phyloP scores from a whole-genome alignment of 2,797 vertebrate genomes.

The Smutsia temminckii region DNA sequence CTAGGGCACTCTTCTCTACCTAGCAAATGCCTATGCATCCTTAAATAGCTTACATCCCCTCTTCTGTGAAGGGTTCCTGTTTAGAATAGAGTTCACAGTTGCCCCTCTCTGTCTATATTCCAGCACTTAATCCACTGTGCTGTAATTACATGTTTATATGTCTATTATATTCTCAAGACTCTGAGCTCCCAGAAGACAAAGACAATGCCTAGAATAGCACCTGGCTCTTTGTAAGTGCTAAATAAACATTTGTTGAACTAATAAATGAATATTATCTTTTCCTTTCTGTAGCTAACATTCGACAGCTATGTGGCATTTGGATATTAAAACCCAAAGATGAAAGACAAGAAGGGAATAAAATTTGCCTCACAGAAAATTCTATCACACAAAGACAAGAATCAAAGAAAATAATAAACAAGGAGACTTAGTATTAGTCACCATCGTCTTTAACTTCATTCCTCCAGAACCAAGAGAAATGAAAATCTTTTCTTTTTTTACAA shows the following conservation, averaged over 20 bases:
- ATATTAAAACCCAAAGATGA: conserved; percentile 18
- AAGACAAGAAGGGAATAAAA: conserved; percentile 17
- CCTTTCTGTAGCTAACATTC: not conserved
- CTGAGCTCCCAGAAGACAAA: not conserved
- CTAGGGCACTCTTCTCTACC: not conserved
- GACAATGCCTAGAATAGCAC: not conserved
- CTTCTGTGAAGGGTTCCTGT: not conserved
- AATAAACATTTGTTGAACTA: not conserved
- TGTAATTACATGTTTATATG: not conserved
- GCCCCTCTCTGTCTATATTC: not conserved
- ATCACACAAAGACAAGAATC: not conserved
- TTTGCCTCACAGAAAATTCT: not conserved
- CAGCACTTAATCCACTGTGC: too few species aligned
- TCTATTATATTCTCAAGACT: not conserved
- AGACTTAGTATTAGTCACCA: not conserved
- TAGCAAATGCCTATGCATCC: not conserved
- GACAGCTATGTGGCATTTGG: not conserved
- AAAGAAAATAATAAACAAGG: not conserved
- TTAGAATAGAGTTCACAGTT: not conserved
- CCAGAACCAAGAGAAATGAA: not conserved
- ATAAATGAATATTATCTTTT: not conserved
- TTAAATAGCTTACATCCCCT: not conserved
- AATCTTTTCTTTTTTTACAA: conserved; percentile 20
- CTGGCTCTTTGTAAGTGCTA: not conserved
- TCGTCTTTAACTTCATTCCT: conserved; percentile 12